Conservation (phyloP, 2,888 invertebrate genomes). For the Drosophila niveifrons region DNA sequence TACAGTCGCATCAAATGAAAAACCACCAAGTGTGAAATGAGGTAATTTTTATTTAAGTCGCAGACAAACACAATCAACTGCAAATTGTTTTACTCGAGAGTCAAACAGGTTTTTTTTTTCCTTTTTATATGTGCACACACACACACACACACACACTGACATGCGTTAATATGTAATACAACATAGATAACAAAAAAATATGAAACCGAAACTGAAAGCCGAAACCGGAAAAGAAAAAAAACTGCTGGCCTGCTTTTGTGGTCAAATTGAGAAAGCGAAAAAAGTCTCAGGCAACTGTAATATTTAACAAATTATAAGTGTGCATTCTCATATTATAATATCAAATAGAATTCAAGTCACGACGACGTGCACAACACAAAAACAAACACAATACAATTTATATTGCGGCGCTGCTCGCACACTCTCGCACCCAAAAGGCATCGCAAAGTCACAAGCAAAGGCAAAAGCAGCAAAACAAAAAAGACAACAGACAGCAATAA, state of each 20-base stretch:
- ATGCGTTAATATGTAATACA: constrained; percentile 17
- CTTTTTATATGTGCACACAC: neutral
- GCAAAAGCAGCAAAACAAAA: constrained; percentile 39
- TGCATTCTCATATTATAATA: constrained; percentile 44
- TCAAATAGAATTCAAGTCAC: constrained; percentile 49
- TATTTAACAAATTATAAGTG: constrained; percentile 24
- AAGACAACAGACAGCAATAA: constrained; percentile 60
- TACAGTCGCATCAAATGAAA: constrained; percentile 33
- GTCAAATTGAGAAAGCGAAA: constrained; percentile 15
- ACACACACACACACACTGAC: neutral
- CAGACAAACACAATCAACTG: constrained; percentile 35
- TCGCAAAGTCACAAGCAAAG: constrained; percentile 7
- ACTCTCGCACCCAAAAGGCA: constrained; percentile 22
- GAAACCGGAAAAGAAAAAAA: constrained; percentile 35
- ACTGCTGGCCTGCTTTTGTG: constrained; percentile 1
- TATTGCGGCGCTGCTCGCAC: constrained; percentile 30
- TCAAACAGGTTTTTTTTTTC: constrained; percentile 50
- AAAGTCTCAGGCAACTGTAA: constrained; percentile 17
- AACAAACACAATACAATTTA: constrained; percentile 44
- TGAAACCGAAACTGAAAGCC: constrained; percentile 23
- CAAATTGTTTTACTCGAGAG: constrained; percentile 41
- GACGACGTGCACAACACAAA: constrained; percentile 31
- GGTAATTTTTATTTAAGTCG: constrained; percentile 69
- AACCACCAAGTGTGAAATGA: constrained; percentile 66
- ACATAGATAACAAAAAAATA: constrained; percentile 35